Evolutionary conservation across 2,888 invertebrate genomes (phyloP).

Genomic region (Acleris emargana): DNA sequence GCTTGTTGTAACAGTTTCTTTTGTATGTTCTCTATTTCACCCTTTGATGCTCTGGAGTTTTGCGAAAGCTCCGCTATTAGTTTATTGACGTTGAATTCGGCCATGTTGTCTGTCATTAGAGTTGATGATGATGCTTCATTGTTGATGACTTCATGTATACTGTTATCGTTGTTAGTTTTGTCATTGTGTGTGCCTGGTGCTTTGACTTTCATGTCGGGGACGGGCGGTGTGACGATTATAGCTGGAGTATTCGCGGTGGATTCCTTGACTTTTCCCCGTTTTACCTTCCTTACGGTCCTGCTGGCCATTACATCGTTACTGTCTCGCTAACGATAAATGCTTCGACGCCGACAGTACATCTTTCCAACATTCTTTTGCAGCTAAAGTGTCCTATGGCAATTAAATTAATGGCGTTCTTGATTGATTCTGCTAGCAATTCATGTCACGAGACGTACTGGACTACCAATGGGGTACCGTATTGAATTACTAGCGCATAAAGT

Average conservation of each 20-base stretch:
- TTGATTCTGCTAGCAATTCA: constrained; percentile 9
- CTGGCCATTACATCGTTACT: constrained; percentile 86
- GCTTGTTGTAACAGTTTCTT: constrained; percentile 73
- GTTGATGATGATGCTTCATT: constrained; percentile 25
- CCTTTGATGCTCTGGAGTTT: constrained; percentile 73
- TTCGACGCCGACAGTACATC: constrained; percentile 45
- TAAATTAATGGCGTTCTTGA: constrained; percentile 33
- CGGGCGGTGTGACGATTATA: constrained; percentile 69
- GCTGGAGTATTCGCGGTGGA: constrained; percentile 56
- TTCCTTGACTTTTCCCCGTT: constrained; percentile 84
- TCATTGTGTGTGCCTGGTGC: constrained; percentile 50
- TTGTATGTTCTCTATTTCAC: constrained; percentile 77
- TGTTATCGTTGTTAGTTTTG: constrained; percentile 47
- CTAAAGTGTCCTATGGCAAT: constrained; percentile 7
- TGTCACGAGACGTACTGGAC: no score
- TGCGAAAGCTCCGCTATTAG: constrained; percentile 75
- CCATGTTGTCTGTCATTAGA: constrained; percentile 53
- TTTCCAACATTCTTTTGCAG: constrained; percentile 47
- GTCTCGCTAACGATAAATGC: constrained; percentile 61
- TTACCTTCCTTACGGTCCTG: constrained; percentile 88
- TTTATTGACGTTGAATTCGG: constrained; percentile 71
- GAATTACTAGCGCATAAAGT: constrained; percentile 7
- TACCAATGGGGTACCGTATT: neutral
- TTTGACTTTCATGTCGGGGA: constrained; percentile 70
- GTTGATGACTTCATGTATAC: constrained; percentile 38